Base-by-base conservation (phyloP, 2,888 invertebrate species). In the Ophion slaviceki region DNA sequence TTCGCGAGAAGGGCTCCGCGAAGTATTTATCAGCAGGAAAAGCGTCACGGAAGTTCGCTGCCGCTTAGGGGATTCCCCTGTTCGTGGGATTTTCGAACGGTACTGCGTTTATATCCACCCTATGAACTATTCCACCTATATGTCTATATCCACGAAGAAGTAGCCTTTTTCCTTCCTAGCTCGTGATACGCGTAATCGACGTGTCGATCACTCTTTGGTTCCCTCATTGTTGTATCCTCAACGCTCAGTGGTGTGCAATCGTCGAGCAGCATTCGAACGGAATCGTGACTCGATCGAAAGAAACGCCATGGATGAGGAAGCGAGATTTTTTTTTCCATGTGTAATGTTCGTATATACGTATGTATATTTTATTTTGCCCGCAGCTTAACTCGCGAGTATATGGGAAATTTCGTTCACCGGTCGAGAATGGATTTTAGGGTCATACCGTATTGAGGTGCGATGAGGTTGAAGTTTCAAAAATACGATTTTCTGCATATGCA, bases 21-120 rank as follows among this genome's bases (percentile, higher is more conserved):
- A 71, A 32, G 64, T 40, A 45, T 62, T 68, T 61, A 79, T 71
- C 66, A 62, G 57, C 59, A 40, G 71, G 70, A 76, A 59, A 77
- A 85, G 71, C 72, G 64, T 85, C 82, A 67, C 74, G 86, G 87
- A 87, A 87, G 80, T 84, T 59, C 62, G 62, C 78, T 67, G 62
- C 68, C 14, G 59, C 36, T 11, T 8, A 64, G 78, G 74, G 78
- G 66, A 86, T 86, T 84, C 79, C 81, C 75, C 76, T 82, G 88
- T 85, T 84, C 87, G 89, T 90, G 89, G 89, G 90, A 92, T 91
- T 91, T 90, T 90, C 88, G 87, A 92, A 92, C 92, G 92, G 92
- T 92, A 92, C 90, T 87, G 85, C 87, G 85, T 83, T 86, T 86
- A 87, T 87, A 78, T 87, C 87, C 88, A 87, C 88, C 90, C 89